A percentile compares a stretch with the other conserved stretches of the same genome.
Evolutionary conservation across 92 coral and sea anemone genomes (phyloP).

Genomic region (Parazoanthus swiftii): DNA sequence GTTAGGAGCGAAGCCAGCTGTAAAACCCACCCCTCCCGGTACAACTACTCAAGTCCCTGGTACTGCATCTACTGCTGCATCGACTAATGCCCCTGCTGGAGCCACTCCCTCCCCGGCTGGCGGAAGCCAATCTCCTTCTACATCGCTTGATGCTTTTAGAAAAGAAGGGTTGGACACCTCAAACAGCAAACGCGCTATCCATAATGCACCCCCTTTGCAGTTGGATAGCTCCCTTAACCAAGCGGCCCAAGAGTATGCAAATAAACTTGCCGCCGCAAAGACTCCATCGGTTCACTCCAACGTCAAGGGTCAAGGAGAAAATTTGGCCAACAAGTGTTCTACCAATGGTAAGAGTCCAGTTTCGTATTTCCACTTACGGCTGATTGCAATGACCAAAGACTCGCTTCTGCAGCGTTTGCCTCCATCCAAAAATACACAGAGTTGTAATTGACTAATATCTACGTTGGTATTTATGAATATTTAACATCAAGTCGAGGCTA

Average conservation of each 20-base stretch:
- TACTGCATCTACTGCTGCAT: not conserved
- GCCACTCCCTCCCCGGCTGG: not conserved
- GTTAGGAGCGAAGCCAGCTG: slow-evolving; percentile 15
- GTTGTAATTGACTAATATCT: too few relatives aligned
- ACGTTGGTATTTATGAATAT: too few relatives aligned
- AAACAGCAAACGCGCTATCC: slow-evolving; percentile 12
- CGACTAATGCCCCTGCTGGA: not conserved
- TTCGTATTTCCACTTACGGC: too few relatives aligned
- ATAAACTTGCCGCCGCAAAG: slow-evolving; percentile 12
- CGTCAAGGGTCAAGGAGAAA: slow-evolving; percentile 10
- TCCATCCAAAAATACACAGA: too few relatives aligned
- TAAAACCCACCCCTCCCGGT: not conserved
- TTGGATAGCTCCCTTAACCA: slow-evolving; percentile 19
- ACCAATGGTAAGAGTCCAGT: not conserved
- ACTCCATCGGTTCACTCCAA: slow-evolving; percentile 11
- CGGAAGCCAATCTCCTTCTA: too few relatives aligned
- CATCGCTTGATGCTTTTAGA: slow-evolving; percentile 16
- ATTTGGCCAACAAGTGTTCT: slow-evolving; percentile 20
- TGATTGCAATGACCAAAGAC: too few relatives aligned
- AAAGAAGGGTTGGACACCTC: slow-evolving; percentile 4
- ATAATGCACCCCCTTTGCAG: slow-evolving; percentile 5
- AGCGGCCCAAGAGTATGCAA: slow-evolving; percentile 34
- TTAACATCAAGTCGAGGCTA: too few relatives aligned
- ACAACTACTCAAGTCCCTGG: not conserved
- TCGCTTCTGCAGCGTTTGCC: too few relatives aligned